These are phyloP conservation scores for Ophonus ardosiacus DNA, from an alignment of 2,888 invertebrate genomes.

Conservation along the genomic window DNA sequence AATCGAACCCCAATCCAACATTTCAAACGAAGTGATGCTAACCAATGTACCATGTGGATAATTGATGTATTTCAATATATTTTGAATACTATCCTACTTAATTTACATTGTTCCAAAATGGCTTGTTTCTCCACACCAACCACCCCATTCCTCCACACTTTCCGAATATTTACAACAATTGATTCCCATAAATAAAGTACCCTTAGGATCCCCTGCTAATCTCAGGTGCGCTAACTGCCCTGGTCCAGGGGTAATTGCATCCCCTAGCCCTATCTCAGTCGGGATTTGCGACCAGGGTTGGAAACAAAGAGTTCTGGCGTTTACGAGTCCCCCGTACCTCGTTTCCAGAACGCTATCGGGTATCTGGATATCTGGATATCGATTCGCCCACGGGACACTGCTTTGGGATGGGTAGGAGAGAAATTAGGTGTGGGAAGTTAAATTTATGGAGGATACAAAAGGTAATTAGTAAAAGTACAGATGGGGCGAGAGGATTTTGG, in stretches of 20 bases:
- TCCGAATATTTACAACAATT: not conserved
- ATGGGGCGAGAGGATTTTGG: not conserved
- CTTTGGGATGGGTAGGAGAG: not conserved
- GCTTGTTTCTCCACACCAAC: too few relatives aligned
- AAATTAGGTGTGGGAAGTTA: not conserved
- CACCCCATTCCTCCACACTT: not conserved
- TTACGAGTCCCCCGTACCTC: conserved; percentile 73
- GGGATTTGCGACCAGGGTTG: conserved; percentile 66
- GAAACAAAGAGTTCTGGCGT: conserved; percentile 73
- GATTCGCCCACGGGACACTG: conserved; percentile 68
- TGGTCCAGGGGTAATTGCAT: not conserved
- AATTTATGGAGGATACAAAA: not conserved
- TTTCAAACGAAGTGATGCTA: too few relatives aligned
- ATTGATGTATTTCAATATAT: too few relatives aligned
- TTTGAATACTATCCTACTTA: too few relatives aligned
- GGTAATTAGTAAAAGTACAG: too few relatives aligned
- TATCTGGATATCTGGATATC: conserved; percentile 71
- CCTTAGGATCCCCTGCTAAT: not conserved
- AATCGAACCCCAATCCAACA: too few relatives aligned
- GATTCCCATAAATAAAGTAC: not conserved
- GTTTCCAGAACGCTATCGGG: conserved; percentile 73
- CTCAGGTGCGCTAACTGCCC: conserved; percentile 16
- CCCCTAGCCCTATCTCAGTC: not conserved
- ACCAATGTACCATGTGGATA: too few relatives aligned
- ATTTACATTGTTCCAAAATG: too few relatives aligned